phyloP scores from a whole-genome alignment of 2,113 vertebrate genomes.

The Cryptotis parvus region DNA sequence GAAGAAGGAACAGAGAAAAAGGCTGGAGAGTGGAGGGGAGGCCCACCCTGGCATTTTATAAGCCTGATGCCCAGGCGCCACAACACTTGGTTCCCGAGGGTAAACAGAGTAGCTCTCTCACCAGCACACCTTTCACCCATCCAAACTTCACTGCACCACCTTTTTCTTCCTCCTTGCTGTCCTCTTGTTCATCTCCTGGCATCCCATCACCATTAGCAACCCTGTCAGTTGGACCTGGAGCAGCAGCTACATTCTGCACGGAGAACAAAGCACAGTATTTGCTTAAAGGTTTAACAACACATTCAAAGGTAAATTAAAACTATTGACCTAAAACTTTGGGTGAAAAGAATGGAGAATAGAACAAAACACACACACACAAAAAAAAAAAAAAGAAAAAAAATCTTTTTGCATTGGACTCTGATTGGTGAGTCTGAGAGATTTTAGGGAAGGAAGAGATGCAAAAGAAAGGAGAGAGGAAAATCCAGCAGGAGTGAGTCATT shows the following conservation, averaged over 20 bases:
- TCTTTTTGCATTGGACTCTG: not conserved
- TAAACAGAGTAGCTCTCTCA: slow-evolving; percentile 86
- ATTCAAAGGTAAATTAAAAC: slow-evolving; percentile 29
- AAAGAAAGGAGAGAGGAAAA: not conserved
- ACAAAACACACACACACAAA: no score
- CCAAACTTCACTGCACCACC: slow-evolving; percentile 94
- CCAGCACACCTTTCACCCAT: slow-evolving; percentile 99
- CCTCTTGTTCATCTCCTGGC: slow-evolving; percentile 89
- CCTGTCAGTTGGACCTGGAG: slow-evolving; percentile 86
- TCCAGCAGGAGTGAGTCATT: not conserved
- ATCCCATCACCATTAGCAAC: slow-evolving; percentile 88
- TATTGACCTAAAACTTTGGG: not conserved
- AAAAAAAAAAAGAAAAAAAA: no score
- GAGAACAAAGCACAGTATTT: not conserved
- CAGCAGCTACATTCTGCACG: slow-evolving; percentile 89
- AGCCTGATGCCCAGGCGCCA: not conserved
- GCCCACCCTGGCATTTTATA: not conserved
- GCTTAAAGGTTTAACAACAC: not conserved
- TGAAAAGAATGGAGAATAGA: not conserved
- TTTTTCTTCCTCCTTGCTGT: slow-evolving; percentile 84
- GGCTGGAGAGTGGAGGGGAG: rapidly evolving
- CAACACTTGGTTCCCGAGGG: not conserved
- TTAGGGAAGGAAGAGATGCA: not conserved
- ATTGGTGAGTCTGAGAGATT: not conserved
- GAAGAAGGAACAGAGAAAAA: not conserved